Evolutionary conservation across 2,888 invertebrate genomes (phyloP).

Genomic region (Antheraea yamamai): DNA sequence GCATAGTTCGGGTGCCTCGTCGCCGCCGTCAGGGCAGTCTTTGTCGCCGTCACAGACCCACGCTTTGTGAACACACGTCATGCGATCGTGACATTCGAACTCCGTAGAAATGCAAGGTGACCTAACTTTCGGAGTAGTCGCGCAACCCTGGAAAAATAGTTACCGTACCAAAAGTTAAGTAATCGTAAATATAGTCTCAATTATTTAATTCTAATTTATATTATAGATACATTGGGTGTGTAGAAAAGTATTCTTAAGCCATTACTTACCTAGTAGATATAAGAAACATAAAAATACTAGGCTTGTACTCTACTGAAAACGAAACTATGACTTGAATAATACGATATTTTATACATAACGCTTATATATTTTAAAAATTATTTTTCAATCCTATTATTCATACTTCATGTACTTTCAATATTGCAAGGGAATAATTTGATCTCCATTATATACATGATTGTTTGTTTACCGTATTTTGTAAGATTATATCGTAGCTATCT

Average conservation of each 20-base stretch:
- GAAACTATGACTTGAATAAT: too few species aligned
- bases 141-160: slow-evolving; percentile 81
- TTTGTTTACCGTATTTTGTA: too few species aligned
- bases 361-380: too few species aligned
- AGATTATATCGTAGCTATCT: too few species aligned
- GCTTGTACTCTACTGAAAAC: too few species aligned
- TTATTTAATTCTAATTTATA: not conserved
- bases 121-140: slow-evolving; percentile 71
- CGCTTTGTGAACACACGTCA: slow-evolving; percentile 89
- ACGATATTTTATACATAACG: too few species aligned
- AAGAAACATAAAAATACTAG: too few species aligned
- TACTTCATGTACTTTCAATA: too few species aligned
- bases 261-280: not conserved
- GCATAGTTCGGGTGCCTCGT: slow-evolving; percentile 85
- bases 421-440: too few species aligned
- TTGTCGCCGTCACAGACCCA: slow-evolving; percentile 93
- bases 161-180: not conserved
- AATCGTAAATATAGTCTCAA: not conserved
- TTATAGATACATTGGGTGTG: not conserved
- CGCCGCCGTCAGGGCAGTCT: slow-evolving; percentile 92
- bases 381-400: too few species aligned
- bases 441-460: too few species aligned
- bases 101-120: slow-evolving; percentile 88
- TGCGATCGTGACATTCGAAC: slow-evolving; percentile 89
- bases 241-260: not conserved